Evolutionary conservation across 2,888 invertebrate species (phyloP).

Genomic region (Rhingia rostrata): DNA sequence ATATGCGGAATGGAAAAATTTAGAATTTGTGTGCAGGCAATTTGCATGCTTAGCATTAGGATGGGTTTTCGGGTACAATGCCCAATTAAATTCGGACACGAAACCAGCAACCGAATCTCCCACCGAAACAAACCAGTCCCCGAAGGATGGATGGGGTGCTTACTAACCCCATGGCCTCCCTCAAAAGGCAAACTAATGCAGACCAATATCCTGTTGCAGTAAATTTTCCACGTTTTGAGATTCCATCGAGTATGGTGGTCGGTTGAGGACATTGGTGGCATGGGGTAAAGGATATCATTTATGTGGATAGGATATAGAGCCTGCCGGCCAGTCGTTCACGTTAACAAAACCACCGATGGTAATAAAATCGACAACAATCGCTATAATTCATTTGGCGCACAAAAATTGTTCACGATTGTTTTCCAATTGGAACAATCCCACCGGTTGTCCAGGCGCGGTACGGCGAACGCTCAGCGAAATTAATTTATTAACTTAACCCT

Average conservation of each 20-base stretch:
- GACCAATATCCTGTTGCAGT: constrained; percentile 72
- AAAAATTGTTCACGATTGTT: constrained; percentile 75
- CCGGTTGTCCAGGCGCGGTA: constrained; percentile 8
- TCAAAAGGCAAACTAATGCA: constrained; percentile 66
- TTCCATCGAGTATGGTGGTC: constrained; percentile 6
- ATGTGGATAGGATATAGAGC: constrained; percentile 33
- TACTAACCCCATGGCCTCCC: constrained; percentile 45
- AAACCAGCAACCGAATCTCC: constrained; percentile 71
- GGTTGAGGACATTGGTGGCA: not conserved
- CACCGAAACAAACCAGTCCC: constrained; percentile 70
- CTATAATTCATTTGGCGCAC: constrained; percentile 76
- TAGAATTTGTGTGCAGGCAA: constrained; percentile 67
- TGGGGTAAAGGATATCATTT: constrained; percentile 50
- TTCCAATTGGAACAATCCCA: constrained; percentile 75
- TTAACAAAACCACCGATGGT: constrained; percentile 76
- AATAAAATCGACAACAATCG: constrained; percentile 77
- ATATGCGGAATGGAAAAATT: constrained; percentile 69
- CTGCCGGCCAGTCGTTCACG: constrained; percentile 56
- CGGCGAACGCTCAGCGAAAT: constrained; percentile 40
- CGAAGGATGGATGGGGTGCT: constrained; percentile 4
- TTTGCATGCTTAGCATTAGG: constrained; percentile 67
- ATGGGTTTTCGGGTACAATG: constrained; percentile 65
- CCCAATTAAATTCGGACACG: constrained; percentile 73
- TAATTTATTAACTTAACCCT: constrained; percentile 68
- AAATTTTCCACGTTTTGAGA: constrained; percentile 52